Conservation (phyloP, 1,140 invertebrate species). For the Drosophila lacertosa region DNA sequence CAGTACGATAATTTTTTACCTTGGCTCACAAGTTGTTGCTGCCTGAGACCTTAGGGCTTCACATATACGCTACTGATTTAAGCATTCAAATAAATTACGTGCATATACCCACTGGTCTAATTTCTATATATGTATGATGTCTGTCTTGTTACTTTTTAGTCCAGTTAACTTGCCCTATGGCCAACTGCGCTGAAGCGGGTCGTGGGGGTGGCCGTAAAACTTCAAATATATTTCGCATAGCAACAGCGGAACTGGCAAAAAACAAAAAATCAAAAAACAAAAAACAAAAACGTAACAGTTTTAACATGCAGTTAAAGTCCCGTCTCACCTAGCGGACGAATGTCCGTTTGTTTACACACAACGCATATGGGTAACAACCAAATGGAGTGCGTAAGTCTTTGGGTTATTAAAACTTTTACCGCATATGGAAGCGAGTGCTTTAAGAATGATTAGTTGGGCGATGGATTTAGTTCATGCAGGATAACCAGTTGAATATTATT, state of each 20-base stretch:
- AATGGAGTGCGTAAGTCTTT: constrained; percentile 19
- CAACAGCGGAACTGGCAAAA: constrained; percentile 37
- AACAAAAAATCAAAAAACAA: constrained; percentile 23
- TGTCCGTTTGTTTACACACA: constrained; percentile 23
- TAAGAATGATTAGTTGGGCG: too few relatives aligned
- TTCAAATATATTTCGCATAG: constrained; percentile 62
- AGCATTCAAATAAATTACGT: constrained; percentile 22
- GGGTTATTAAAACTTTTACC: neutral
- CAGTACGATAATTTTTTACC: constrained; percentile 42
- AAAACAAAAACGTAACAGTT: constrained; percentile 8
- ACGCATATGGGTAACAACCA: neutral
- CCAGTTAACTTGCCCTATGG: constrained; percentile 14
- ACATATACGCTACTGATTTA: neutral
- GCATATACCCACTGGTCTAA: neutral
- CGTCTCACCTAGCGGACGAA: constrained; percentile 36
- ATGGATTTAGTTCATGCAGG: too few relatives aligned
- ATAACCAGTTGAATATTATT: too few relatives aligned
- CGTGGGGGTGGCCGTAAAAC: constrained; percentile 39
- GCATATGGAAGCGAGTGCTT: neutral
- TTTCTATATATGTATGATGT: neutral
- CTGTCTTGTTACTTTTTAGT: constrained; percentile 1
- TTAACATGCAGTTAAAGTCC: constrained; percentile 60
- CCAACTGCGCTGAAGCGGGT: neutral
- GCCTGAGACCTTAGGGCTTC: neutral
- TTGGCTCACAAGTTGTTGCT: constrained; percentile 28